Base-by-base conservation (phyloP, 1,140 invertebrate species). In the Leptinotarsa defecta region DNA sequence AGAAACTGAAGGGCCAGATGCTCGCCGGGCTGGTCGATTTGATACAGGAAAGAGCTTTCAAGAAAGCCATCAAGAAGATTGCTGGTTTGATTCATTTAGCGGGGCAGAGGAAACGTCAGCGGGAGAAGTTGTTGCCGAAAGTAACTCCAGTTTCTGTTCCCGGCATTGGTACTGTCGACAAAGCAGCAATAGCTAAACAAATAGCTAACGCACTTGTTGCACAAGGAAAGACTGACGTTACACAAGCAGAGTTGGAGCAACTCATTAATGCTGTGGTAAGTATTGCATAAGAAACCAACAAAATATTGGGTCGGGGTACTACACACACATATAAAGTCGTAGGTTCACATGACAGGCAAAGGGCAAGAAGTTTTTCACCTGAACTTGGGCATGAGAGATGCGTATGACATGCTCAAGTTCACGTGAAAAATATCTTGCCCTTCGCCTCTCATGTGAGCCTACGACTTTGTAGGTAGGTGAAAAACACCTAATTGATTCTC, bases 1-100 rank as follows among this genome's bases (percentile, higher is more conserved):
- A 95, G 82, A 95, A 95, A 84, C 85, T 96, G 15, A 94, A 94
- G 85, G 94, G 94, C 52, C 92, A 94, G 71, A 84, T 94, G 48
- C 90, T 93, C 76, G 93, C 94, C 6, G 92, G 92, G 63, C 89
- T 94, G 79, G 90, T 95, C 20, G 87, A 90, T 61, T 88, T 89
- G 74, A 85, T 88, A 79, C 90, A 91, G 2, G 88, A 91, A 49
- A 85, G 87, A 63, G 89, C 92, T 6, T 90, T 91, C 24, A 88
- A 89, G 77, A 87, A 86, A 13, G 89, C 89, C 48, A 89, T 91
- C 76, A 89, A 91, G 82, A 91, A 92, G 79, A 91, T 91, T 67
- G 92, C 92, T 13, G 88, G 89, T 73, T 83, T 92, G 64, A 85
- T 93, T 74, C 91, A 93, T 82, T 89, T 89, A 76, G 90, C 90